phyloP scores from a whole-genome alignment of 1,140 invertebrate genomes.

The Drosophila bocqueti region DNA sequence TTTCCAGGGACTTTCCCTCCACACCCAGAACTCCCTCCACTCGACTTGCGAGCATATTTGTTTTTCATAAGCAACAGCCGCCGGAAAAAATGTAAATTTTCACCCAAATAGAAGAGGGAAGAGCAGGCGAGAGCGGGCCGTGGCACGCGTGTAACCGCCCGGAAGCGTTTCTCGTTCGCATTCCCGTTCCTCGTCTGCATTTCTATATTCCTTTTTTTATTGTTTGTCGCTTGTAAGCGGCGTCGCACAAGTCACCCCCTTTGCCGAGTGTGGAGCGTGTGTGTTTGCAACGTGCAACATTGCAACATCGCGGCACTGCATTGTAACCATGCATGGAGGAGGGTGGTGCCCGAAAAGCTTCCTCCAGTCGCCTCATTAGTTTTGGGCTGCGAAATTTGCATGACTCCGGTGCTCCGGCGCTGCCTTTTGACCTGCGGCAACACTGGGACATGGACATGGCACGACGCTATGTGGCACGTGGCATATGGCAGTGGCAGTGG shows the following conservation, averaged over 20 bases:
- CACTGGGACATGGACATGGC: constrained; percentile 7
- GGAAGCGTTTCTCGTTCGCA: constrained; percentile 65
- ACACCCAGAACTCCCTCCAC: constrained; percentile 26
- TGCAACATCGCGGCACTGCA: constrained; percentile 39
- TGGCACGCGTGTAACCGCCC: constrained; percentile 80
- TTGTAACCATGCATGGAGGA: constrained; percentile 22
- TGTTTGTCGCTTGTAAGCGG: constrained; percentile 41
- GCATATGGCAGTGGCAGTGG: constrained; percentile 4
- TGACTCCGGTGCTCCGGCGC: constrained; percentile 41
- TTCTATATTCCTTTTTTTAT: constrained; percentile 14
- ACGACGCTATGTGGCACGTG: constrained; percentile 7
- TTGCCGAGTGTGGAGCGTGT: constrained; percentile 2
- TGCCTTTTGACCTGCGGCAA: constrained; percentile 55
- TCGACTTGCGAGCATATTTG: constrained; percentile 52
- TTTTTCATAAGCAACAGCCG: constrained; percentile 66
- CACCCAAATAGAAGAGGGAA: constrained; percentile 65
- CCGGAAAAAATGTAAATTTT: constrained; percentile 79
- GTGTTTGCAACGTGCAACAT: constrained; percentile 26
- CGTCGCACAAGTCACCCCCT: constrained; percentile 37
- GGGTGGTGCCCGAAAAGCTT: constrained; percentile 19
- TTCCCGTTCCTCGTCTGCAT: constrained; percentile 21
- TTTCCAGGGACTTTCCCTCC: constrained; percentile 20
- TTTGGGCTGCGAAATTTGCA: constrained; percentile 46
- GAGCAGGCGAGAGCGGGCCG: neutral
- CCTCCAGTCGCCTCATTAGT: constrained; percentile 42